A percentile compares a stretch with the other conserved stretches of the same genome.
These are phyloP conservation scores for Psilanteris sp. DNA, from an alignment of 1,140 invertebrate genomes.

Conservation along the genomic window DNA sequence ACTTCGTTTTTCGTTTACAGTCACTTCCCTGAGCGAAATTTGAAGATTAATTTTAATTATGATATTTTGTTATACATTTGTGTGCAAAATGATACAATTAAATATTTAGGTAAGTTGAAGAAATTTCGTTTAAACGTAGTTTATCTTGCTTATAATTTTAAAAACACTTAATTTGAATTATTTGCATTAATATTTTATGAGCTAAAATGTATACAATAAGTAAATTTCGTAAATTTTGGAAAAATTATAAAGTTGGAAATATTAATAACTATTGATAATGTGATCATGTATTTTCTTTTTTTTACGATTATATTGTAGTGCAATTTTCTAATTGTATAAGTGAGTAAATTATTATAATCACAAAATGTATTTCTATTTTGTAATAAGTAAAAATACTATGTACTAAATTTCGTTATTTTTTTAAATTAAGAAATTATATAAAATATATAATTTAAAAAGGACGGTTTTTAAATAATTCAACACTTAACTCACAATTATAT, in stretches of 20 bases:
- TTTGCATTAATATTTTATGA: neutral
- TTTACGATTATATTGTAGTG: too few species aligned
- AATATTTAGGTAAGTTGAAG: slow-evolving; percentile 12
- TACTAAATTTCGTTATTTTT: too few species aligned
- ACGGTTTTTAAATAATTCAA: neutral
- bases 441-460: neutral
- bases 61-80: slow-evolving; percentile 4
- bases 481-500: neutral
- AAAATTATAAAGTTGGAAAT: too few species aligned
- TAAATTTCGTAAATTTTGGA: too few species aligned
- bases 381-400: too few species aligned
- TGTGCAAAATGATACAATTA: neutral
- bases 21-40: slow-evolving; percentile 37
- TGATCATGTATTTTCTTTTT: too few species aligned
- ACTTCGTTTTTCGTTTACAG: slow-evolving; percentile 25
- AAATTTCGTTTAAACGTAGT: too few species aligned
- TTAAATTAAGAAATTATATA: too few species aligned
- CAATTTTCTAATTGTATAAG: too few species aligned
- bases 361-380: too few species aligned
- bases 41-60: slow-evolving; percentile 11
- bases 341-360: too few species aligned
- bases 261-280: too few species aligned
- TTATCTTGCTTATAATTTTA: slow-evolving; percentile 24
- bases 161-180: slow-evolving; percentile 7
- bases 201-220: neutral